A percentile compares a stretch with the other conserved stretches of the same genome.
These are phyloP conservation scores for Pseudococcus jackbeardsleyi DNA, from an alignment of 2,888 invertebrate species.

Conservation along the genomic window DNA sequence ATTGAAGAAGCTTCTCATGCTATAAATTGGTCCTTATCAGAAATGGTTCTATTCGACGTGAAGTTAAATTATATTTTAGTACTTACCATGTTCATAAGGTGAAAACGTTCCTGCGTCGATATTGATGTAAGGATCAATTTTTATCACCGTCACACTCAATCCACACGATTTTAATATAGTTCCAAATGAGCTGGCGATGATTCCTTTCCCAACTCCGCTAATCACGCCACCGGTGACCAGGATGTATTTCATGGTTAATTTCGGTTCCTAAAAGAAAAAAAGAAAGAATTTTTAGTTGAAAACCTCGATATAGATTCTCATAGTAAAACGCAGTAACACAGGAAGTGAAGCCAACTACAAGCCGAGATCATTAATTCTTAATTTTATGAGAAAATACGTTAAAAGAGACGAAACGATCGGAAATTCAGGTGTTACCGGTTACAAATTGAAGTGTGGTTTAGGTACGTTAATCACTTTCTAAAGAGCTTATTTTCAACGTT, in stretches of 20 bases:
- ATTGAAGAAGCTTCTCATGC: too few species aligned
- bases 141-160: slow-evolving; percentile 96
- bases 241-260: slow-evolving; percentile 90
- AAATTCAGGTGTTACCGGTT: too few species aligned
- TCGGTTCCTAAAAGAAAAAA: neutral
- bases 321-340: neutral
- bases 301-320: too few species aligned
- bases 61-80: neutral
- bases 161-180: slow-evolving; percentile 95
- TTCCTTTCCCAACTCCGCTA: slow-evolving; percentile 97
- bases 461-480: too few species aligned
- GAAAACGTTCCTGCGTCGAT: slow-evolving; percentile 99
- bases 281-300: neutral
- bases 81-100: slow-evolving; percentile 96
- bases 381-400: neutral
- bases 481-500: too few species aligned
- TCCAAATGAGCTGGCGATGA: slow-evolving; percentile 95
- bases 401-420: neutral
- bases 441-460: too few species aligned
- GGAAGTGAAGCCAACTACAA: neutral
- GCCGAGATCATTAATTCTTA: neutral
- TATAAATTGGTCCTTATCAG: too few species aligned
- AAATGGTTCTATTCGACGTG: too few species aligned
- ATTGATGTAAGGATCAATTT: slow-evolving; percentile 99
- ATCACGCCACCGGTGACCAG: slow-evolving; percentile 99